These are phyloP conservation scores for Turdus rufiventris DNA, from an alignment of 2,113 vertebrate genomes.

Conservation along the genomic window DNA sequence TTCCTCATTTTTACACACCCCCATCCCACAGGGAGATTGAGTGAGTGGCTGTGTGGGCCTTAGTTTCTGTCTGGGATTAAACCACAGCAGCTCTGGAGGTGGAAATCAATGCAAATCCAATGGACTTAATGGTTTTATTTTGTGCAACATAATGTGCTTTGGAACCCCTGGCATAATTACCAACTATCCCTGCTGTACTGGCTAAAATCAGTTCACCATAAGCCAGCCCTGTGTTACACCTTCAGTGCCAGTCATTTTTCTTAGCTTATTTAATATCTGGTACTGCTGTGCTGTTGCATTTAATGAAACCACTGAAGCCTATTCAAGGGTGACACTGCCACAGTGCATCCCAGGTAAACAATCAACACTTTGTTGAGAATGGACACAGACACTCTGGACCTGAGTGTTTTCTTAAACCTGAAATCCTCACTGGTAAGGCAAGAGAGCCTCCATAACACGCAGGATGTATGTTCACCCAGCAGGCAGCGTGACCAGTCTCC, in stretches of 20 bases:
- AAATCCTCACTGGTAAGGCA: not conserved
- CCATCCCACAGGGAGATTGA: not conserved
- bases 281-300: not conserved
- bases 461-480: not conserved
- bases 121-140: not conserved
- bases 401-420: not conserved
- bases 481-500: not conserved
- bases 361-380: not conserved
- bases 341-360: not conserved
- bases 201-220: not conserved
- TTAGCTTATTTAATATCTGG: not conserved
- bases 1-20: not conserved
- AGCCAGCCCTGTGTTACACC: not conserved
- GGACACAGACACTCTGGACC: not conserved
- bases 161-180: not conserved
- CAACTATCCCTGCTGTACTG: not conserved
- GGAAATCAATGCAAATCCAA: not conserved
- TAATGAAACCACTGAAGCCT: not conserved
- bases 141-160: not conserved
- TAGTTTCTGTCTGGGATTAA: not conserved
- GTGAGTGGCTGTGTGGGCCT: not conserved
- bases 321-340: not conserved
- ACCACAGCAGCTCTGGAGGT: not conserved
- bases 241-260: not conserved
- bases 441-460: not conserved